phyloP scores from a whole-genome alignment of 92 coral and sea anemone species.

The Zoanthus sociatus region DNA sequence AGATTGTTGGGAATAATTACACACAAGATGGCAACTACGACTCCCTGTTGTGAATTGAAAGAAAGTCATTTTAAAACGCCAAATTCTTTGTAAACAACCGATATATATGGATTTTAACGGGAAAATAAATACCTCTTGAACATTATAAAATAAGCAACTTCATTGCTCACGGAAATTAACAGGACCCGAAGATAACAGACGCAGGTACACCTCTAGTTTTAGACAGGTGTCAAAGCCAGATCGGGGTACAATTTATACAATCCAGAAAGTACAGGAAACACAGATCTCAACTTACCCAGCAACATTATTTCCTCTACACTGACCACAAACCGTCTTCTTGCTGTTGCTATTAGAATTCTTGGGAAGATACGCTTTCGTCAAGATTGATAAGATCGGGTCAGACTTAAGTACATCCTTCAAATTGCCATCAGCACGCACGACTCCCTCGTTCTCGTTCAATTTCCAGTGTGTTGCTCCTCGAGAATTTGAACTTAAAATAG shows the following conservation, averaged over 20 bases:
- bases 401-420: conserved; percentile 86
- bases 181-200: background rate
- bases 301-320: conserved; percentile 68
- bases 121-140: background rate
- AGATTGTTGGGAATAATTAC: background rate
- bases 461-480: conserved; percentile 99
- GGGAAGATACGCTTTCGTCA: conserved; percentile 88
- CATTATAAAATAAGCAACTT: conserved; percentile 12
- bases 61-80: background rate
- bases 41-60: conserved; percentile 13
- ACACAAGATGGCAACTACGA: background rate
- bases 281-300: conserved; percentile 68
- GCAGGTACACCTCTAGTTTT: conserved; percentile 7
- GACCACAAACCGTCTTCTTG: conserved; percentile 77
- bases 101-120: background rate
- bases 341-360: conserved; percentile 64
- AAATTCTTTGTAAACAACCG: conserved; percentile 4
- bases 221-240: conserved; percentile 54
- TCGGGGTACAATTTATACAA: conserved; percentile 31
- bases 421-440: conserved; percentile 82
- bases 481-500: conserved; percentile 87
- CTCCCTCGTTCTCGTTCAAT: conserved; percentile 92
- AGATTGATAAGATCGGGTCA: conserved; percentile 92
- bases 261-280: conserved; percentile 27
- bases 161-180: background rate